Conservation (phyloP, 1,140 invertebrate genomes). For the Drosophila bocki region DNA sequence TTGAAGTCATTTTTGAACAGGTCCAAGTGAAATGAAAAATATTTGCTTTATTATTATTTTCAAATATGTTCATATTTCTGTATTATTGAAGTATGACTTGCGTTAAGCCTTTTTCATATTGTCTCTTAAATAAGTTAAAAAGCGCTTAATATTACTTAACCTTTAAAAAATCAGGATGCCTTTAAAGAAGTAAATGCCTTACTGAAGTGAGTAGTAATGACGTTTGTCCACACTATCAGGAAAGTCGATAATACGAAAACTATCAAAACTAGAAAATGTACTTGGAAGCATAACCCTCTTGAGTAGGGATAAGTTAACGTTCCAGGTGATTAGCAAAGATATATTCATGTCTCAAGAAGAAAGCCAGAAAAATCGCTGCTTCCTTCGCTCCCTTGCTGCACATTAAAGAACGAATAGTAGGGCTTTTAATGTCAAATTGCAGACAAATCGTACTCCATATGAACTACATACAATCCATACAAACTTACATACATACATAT, state of each 20-base stretch:
- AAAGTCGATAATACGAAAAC: too few relatives aligned
- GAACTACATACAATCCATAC: background rate
- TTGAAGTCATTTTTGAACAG: background rate
- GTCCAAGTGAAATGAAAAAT: background rate
- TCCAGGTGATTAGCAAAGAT: constrained; percentile 17
- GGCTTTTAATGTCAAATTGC: constrained; percentile 8
- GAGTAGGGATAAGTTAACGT: background rate
- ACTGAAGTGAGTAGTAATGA: too few relatives aligned
- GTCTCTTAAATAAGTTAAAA: too few relatives aligned
- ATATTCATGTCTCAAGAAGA: constrained; percentile 21
- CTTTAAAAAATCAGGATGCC: too few relatives aligned
- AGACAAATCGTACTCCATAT: background rate
- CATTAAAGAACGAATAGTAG: constrained; percentile 8
- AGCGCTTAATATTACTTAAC: too few relatives aligned
- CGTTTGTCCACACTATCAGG: too few relatives aligned
- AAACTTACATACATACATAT: background rate
- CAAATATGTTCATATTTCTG: too few relatives aligned
- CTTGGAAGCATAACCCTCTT: background rate
- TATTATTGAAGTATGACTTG: too few relatives aligned
- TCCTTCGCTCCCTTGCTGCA: constrained; percentile 5
- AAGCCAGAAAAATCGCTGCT: constrained; percentile 26
- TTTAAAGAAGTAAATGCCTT: too few relatives aligned
- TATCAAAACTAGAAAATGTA: too few relatives aligned
- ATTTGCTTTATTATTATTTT: too few relatives aligned
- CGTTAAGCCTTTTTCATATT: too few relatives aligned